Conservation (phyloP, 1,140 invertebrate genomes). For the Rhopalosiphum padi region DNA sequence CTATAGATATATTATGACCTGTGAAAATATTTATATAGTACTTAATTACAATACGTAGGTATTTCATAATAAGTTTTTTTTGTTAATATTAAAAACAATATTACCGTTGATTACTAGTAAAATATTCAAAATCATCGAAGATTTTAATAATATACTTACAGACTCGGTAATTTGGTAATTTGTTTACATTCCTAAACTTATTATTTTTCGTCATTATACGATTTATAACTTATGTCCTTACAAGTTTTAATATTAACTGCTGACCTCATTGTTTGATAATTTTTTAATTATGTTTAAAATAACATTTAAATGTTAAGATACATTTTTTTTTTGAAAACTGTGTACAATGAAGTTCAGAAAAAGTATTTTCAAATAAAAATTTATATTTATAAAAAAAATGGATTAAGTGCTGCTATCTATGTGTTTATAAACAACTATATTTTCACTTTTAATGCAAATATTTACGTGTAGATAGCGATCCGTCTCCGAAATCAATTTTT, state of each 20-base stretch:
- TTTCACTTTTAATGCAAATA: not conserved
- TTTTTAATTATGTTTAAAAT: not conserved
- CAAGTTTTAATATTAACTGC: not conserved
- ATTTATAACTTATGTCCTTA: not conserved
- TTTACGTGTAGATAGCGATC: not conserved
- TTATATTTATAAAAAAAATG: not conserved
- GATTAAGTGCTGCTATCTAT: not conserved
- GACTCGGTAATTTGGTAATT: too few relatives aligned
- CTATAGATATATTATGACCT: too few relatives aligned
- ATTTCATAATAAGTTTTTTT: too few relatives aligned
- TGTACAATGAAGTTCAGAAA: too few relatives aligned
- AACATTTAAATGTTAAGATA: not conserved
- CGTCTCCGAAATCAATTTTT: not conserved
- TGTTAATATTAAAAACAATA: not conserved
- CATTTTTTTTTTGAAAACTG: not conserved
- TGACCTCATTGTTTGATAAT: not conserved
- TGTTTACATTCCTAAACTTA: not conserved
- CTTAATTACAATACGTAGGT: too few relatives aligned
- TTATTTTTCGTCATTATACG: not conserved
- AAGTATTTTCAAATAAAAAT: not conserved
- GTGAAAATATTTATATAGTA: too few relatives aligned
- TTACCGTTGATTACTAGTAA: not conserved
- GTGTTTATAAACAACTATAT: not conserved
- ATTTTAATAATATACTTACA: too few relatives aligned
- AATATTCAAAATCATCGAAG: too few relatives aligned